Evolutionary conservation across 2,888 invertebrate genomes (phyloP).

Genomic region (Dynastes hyllus): DNA sequence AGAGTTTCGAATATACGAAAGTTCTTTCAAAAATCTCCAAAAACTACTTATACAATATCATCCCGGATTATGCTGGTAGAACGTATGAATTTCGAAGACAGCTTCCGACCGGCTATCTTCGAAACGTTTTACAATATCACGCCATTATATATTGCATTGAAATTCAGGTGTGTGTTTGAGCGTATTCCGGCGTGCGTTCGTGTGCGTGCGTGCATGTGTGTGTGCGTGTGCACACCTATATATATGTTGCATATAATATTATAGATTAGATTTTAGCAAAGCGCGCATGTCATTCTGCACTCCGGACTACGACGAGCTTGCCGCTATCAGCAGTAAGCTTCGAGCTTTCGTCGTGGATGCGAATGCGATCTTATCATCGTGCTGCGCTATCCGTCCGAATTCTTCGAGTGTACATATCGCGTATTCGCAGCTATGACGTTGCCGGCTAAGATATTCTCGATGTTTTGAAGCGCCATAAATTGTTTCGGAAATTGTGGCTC

Average conservation of each 20-base stretch:
- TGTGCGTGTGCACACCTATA: slow-evolving; percentile 30
- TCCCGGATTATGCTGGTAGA: slow-evolving; percentile 16
- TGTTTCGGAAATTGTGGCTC: slow-evolving; percentile 14
- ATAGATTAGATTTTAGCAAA: slow-evolving; percentile 69
- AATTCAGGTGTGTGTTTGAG: slow-evolving; percentile 53
- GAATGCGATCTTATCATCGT: slow-evolving; percentile 30
- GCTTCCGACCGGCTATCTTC: slow-evolving; percentile 24
- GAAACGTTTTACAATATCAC: slow-evolving; percentile 42
- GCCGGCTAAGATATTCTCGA: slow-evolving; percentile 16
- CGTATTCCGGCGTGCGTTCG: slow-evolving; percentile 4
- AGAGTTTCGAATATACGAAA: slow-evolving; percentile 15
- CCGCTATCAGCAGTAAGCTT: slow-evolving; percentile 65
- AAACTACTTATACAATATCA: slow-evolving; percentile 20
- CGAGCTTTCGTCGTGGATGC: slow-evolving; percentile 61
- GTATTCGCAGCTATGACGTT: slow-evolving; percentile 29
- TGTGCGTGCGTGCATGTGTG: slow-evolving; percentile 15
- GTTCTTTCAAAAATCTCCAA: slow-evolving; percentile 11
- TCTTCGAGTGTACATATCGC: slow-evolving; percentile 26
- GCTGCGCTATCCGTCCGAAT: slow-evolving; percentile 8
- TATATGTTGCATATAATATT: slow-evolving; percentile 65
- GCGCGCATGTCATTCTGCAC: slow-evolving; percentile 68
- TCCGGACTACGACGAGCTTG: slow-evolving; percentile 60
- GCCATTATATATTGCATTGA: slow-evolving; percentile 48
- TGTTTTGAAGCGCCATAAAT: slow-evolving; percentile 23
- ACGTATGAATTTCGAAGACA: slow-evolving; percentile 29